Percentiles rank a stretch among this genome's conserved stretches.
Evolutionary conservation across 1,140 invertebrate genomes (phyloP).

Genomic region (Hycleus phaleratus): DNA sequence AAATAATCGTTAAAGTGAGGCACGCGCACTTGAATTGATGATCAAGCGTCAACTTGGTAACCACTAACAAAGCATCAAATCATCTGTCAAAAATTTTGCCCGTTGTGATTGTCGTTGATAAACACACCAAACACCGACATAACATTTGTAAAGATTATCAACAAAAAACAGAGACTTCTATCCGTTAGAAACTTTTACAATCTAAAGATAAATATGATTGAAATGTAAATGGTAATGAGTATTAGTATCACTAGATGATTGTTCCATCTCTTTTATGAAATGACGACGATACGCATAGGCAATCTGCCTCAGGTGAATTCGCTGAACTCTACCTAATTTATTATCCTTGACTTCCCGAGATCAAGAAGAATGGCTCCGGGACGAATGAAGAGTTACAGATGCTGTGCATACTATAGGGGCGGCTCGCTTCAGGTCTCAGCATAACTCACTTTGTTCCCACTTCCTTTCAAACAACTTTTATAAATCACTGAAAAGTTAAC

Average conservation of each 20-base stretch:
- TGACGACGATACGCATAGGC: background rate
- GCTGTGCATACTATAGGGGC: constrained; percentile 11
- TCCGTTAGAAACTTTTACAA: too few relatives aligned
- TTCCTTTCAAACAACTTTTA: constrained; percentile 17
- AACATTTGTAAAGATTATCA: too few relatives aligned
- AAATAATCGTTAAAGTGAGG: constrained; percentile 17
- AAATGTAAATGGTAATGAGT: too few relatives aligned
- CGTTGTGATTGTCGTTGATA: too few relatives aligned
- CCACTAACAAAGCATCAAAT: constrained; percentile 11
- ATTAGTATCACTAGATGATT: too few relatives aligned
- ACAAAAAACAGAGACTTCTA: too few relatives aligned
- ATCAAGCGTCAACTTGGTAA: constrained; percentile 13
- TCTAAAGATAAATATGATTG: too few relatives aligned
- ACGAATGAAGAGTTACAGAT: constrained; percentile 25
- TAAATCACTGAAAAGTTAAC: constrained; percentile 21
- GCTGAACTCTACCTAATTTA: constrained; percentile 21
- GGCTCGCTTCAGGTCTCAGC: constrained; percentile 5
- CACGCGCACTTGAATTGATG: constrained; percentile 15
- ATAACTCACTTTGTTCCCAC: constrained; percentile 20
- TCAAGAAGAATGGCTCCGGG: constrained; percentile 24
- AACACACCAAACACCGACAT: too few relatives aligned
- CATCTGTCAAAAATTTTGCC: background rate
- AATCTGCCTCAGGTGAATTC: constrained; percentile 18
- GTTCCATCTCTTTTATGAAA: too few relatives aligned
- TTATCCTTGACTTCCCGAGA: constrained; percentile 21